Base-by-base conservation (phyloP, 2,113 vertebrate species). In the Scalopus aquaticus region DNA sequence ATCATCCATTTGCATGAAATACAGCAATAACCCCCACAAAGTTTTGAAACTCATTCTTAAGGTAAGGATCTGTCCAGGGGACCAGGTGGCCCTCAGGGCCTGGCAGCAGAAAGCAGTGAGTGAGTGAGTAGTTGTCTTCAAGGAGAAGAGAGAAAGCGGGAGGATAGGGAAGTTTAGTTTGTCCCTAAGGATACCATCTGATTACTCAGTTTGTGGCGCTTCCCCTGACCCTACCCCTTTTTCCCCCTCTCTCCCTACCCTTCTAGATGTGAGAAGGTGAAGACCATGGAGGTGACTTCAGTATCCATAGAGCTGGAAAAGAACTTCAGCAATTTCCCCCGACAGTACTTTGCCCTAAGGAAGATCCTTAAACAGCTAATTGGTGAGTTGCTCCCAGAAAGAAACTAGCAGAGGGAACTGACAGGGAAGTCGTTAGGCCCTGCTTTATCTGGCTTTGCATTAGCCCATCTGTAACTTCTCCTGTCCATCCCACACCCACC, bases 311-410 rank as follows among this genome's bases (percentile, higher is more conserved):
- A 98, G 91, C 93, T 98, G 89, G 97, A 98, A 54, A 98, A 96
- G 94, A 98, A 97, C 88, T 98, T 98, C 96, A 92, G 97, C 97
- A 97, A 79, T 92, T 98, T 98, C 24, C 98, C 98, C 60, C 93
- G 98, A 54, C 97, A 98, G 78, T 98, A 98, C 73, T 98, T 98
- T 84, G 97, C 97, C 92, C 95, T 98, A 64, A 97, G 98, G 72
- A 98, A 98, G 88, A 97, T 98, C 87, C 97, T 98, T 79, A 98
- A 98, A 84, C 96, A 96, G 62, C 95, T 98, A 84, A 97, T 97
- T 46, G 98, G 98, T 98, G 91, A 98, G 97, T 96, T 80, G 67
- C 80, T 93, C 77, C 78, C 77, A 56, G 74, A 94, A 95, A 67
- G 77, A 92, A 76, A 84, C 46, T 54, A 85, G 39, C 24, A 42